Percentiles rank a stretch among this genome's conserved stretches.
Evolutionary conservation across 2,888 invertebrate genomes (phyloP).

Genomic region (Chrysotoxum bicinctum): DNA sequence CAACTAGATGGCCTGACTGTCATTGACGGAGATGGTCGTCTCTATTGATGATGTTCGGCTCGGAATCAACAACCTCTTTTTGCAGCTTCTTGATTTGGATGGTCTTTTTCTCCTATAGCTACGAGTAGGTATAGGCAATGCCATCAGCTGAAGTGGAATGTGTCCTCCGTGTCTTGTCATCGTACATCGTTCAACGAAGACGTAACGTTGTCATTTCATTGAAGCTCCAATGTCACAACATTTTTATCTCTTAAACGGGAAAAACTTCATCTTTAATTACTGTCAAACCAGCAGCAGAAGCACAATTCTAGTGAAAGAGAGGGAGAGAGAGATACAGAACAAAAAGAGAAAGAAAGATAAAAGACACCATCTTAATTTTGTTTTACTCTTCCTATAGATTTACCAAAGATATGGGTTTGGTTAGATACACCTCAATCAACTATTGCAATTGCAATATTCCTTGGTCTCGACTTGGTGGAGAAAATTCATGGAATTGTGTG

Average conservation of each 20-base stretch:
- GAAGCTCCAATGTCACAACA: constrained; percentile 71
- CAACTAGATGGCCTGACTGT: constrained; percentile 24
- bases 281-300: neutral
- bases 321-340: neutral
- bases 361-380: constrained; percentile 12
- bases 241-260: constrained; percentile 66
- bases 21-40: constrained; percentile 39
- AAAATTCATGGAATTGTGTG: constrained; percentile 57
- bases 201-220: constrained; percentile 70
- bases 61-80: constrained; percentile 46
- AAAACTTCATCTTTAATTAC: constrained; percentile 70
- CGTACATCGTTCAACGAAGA: constrained; percentile 69
- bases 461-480: neutral
- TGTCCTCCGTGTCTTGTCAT: constrained; percentile 68
- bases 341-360: neutral
- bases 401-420: constrained; percentile 1
- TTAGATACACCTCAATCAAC: constrained; percentile 21
- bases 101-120: neutral
- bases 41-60: constrained; percentile 26
- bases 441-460: neutral
- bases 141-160: constrained; percentile 41
- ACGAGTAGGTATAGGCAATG: neutral
- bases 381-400: neutral
- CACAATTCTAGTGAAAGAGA: neutral
- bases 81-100: constrained; percentile 1